phyloP scores from a whole-genome alignment of 2,113 vertebrate genomes.

The Sterna hirundo region DNA sequence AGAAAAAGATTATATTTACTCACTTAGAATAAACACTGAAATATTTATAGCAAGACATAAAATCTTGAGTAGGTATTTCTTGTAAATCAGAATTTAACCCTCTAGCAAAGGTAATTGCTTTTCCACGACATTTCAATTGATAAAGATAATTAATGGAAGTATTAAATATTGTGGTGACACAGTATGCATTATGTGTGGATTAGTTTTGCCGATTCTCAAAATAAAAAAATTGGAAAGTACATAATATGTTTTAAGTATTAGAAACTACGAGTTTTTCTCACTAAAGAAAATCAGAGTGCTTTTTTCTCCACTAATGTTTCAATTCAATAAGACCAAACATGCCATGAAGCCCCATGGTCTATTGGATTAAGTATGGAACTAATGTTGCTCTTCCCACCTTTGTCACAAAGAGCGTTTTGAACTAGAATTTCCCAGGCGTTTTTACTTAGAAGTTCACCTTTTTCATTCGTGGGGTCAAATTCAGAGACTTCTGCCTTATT shows the following conservation, averaged over 20 bases:
- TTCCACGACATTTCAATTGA: neutral
- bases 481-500: neutral
- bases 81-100: conserved; percentile 26
- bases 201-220: neutral
- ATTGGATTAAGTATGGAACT: neutral
- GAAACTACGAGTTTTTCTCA: neutral
- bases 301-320: neutral
- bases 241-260: neutral
- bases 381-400: neutral
- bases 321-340: neutral
- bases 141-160: neutral
- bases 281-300: neutral
- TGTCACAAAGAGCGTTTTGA: neutral
- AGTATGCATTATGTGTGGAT: neutral
- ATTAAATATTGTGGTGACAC: neutral
- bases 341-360: neutral
- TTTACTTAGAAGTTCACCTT: neutral
- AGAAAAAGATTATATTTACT: conserved; percentile 50
- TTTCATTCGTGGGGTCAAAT: neutral
- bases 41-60: conserved; percentile 49
- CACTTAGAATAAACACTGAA: conserved; percentile 42
- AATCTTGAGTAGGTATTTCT: neutral
- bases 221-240: neutral
- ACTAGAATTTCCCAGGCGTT: neutral
- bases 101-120: conserved; percentile 18